Percentiles rank a stretch among this genome's conserved stretches.
Conservation (phyloP, 2,797 vertebrate species). For the Ibycter americanus region DNA sequence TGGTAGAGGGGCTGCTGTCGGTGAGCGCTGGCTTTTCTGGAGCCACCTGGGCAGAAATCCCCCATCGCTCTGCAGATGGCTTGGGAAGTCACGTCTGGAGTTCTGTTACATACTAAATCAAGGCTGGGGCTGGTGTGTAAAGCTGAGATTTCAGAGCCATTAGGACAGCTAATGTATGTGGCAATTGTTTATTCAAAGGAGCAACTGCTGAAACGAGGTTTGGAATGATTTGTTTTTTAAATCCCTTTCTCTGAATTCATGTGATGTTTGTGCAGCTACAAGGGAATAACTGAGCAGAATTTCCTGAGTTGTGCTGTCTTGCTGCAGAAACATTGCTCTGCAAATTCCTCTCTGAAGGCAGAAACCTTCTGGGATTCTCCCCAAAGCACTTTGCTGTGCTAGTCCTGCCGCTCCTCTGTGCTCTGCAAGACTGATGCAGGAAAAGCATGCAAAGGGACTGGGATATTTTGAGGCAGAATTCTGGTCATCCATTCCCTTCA, state of each 20-base stretch:
- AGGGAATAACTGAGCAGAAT: background rate
- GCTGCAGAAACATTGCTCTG: background rate
- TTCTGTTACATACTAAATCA: background rate
- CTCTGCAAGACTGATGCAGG: background rate
- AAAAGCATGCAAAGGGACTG: background rate
- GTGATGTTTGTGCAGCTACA: background rate
- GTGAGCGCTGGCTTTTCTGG: background rate
- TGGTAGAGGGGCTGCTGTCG: background rate
- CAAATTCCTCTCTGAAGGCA: background rate
- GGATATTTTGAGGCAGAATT: background rate
- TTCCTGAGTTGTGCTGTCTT: background rate
- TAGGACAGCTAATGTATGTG: background rate
- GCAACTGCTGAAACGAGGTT: background rate
- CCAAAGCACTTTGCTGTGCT: background rate
- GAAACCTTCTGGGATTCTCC: background rate
- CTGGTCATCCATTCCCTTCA: background rate
- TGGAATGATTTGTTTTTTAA: background rate
- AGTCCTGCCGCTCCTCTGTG: fast-evolving
- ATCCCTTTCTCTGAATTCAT: background rate
- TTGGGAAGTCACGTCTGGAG: slow-evolving; percentile 23
- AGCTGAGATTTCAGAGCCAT: slow-evolving; percentile 15
- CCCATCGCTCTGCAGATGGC: fast-evolving
- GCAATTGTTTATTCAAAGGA: slow-evolving; percentile 21
- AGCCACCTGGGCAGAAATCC: background rate
- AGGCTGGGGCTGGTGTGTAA: background rate